Percentiles rank a stretch among this genome's conserved stretches.
These are phyloP conservation scores for Caenorhabditis sulstoni DNA, from an alignment of 2,888 invertebrate genomes.

Conservation along the genomic window DNA sequence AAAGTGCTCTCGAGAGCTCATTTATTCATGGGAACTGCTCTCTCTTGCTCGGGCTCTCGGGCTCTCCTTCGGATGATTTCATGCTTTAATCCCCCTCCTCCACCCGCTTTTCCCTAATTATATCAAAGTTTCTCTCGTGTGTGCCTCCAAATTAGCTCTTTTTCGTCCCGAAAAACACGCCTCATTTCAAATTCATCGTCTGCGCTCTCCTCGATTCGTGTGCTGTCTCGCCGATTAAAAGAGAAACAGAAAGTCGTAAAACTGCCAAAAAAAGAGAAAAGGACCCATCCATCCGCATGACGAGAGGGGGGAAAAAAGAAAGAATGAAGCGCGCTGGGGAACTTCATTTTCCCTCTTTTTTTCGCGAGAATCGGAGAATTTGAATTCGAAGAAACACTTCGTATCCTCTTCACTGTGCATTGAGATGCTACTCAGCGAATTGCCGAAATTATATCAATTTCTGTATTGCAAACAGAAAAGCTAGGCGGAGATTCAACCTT, in stretches of 20 bases:
- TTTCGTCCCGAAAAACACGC: neutral
- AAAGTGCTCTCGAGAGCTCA: neutral
- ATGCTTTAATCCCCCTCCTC: too few relatives aligned
- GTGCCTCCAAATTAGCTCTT: too few relatives aligned
- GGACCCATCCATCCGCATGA: constrained; percentile 21
- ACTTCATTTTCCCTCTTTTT: neutral
- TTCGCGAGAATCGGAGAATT: too few relatives aligned
- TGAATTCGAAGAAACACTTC: too few relatives aligned
- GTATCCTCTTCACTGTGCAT: too few relatives aligned
- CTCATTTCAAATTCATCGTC: neutral
- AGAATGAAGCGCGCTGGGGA: too few relatives aligned
- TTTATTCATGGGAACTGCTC: neutral
- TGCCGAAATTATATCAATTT: too few relatives aligned
- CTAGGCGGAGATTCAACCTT: too few relatives aligned
- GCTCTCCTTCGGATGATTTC: neutral
- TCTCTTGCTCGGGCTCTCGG: neutral
- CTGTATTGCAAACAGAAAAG: too few relatives aligned
- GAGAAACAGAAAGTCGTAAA: constrained; percentile 18
- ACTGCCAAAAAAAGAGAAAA: neutral
- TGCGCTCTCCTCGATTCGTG: neutral
- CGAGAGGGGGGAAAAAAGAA: neutral
- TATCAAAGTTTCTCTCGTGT: too few relatives aligned
- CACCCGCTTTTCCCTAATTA: too few relatives aligned
- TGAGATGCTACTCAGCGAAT: too few relatives aligned
- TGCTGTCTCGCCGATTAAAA: constrained; percentile 10